These are phyloP conservation scores for Beris morrisii DNA, from an alignment of 2,888 invertebrate genomes.

Conservation along the genomic window DNA sequence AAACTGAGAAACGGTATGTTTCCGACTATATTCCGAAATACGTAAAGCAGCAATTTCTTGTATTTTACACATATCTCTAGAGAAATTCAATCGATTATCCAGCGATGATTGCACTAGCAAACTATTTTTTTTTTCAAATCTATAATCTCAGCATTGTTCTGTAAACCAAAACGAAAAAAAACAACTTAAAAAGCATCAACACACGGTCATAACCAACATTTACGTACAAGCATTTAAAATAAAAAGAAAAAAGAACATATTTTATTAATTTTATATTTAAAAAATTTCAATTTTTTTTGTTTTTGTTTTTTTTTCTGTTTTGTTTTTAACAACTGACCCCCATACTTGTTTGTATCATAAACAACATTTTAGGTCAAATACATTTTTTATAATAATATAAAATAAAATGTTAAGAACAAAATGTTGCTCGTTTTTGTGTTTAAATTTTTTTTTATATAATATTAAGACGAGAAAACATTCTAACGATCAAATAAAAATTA, in stretches of 20 bases:
- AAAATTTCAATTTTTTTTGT: slow-evolving; percentile 20
- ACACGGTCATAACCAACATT: not conserved
- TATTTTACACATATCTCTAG: too few species aligned
- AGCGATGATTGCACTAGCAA: too few species aligned
- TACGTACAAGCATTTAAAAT: too few species aligned
- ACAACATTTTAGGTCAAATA: slow-evolving; percentile 1
- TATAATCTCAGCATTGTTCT: too few species aligned
- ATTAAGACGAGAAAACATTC: slow-evolving; percentile 12
- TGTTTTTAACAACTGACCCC: slow-evolving; percentile 22
- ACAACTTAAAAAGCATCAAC: not conserved
- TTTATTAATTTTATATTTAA: slow-evolving; percentile 15
- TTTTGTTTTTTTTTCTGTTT: slow-evolving; percentile 12
- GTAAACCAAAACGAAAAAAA: not conserved
- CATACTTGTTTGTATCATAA: not conserved
- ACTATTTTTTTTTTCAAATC: too few species aligned
- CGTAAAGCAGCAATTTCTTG: too few species aligned
- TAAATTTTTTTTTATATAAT: slow-evolving; percentile 7
- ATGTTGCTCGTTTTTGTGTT: too few species aligned
- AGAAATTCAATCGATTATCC: too few species aligned
- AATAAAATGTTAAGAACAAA: slow-evolving; percentile 6
- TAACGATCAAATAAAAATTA: slow-evolving; percentile 11
- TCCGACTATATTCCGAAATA: too few species aligned
- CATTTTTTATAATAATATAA: slow-evolving; percentile 16
- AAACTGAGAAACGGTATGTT: too few species aligned
- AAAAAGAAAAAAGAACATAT: too few species aligned